Evolutionary conservation across 2,888 invertebrate species (phyloP), one percentile per base, ranked within the genome.

Genomic region (Gymnoscelis rufifasciata): DNA sequence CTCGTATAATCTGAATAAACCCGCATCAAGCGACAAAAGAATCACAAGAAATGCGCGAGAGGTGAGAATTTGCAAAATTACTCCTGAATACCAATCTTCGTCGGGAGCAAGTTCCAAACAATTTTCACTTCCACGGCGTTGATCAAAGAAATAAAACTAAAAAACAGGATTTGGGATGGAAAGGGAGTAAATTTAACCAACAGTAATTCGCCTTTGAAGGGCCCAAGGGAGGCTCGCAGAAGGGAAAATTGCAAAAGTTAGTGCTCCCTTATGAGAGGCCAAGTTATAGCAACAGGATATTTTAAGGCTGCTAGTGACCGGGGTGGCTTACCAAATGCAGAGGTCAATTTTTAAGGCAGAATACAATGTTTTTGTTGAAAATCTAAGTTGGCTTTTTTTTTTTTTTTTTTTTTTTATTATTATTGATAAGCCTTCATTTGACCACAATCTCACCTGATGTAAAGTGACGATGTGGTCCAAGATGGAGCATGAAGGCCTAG

Each of bases 101-200:
- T 61, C 51, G 59, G 70, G 60, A 62, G 66, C 62, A 73, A 84
- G 77, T 84, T 84, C 73, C 70, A 73, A 84, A 84, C 83, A 83
- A 83, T 81, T 82, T 83, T 70, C 75, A 78, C 83, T 80, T 76
- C 75, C 78, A 78, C 68, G 58, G 64, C 62, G 74, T 75, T 84
- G 83, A 86, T 87, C 87, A 87, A 86, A 87, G 83, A 84, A 86
- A 83, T 79, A 71, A 77, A 84, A 83, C 82, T 84, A 83, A 84
- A 86, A 86, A 84, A 77, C 82, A 76, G 74, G 74, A 74, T 68
- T 74, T 65, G 35, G 66, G 58, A 52, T 59, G 59, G 78, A 84
- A 79, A 75, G 78, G 78, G 80, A 82, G 81, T 77, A 80, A 84
- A 86, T 86, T 87, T 83, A 82, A 83, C 81, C 83, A 81, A 76